A percentile compares a stretch with the other conserved stretches of the same genome.
Conservation (phyloP, 2,113 vertebrate genomes). For the Tyrannus savana region DNA sequence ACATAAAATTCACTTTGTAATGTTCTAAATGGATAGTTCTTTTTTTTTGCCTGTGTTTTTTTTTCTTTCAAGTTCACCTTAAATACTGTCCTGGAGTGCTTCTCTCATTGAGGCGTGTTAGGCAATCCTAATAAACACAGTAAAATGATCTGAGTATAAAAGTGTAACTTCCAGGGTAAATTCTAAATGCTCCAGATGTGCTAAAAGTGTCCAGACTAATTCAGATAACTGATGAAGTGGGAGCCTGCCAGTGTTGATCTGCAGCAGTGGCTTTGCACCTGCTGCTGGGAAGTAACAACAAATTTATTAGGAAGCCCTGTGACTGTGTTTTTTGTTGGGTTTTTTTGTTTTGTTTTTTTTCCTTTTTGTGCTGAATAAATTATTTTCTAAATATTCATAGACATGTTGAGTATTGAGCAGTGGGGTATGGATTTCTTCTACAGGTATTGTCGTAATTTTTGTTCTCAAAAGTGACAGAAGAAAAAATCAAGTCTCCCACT, state of each 20-base stretch:
- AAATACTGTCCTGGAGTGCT: not conserved
- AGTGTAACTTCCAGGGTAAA: constrained; percentile 2
- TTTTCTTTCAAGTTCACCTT: not conserved
- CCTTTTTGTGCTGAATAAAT: not conserved
- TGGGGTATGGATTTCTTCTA: not conserved
- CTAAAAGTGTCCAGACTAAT: constrained; percentile 28
- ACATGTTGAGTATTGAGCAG: not conserved
- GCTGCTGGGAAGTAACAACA: not conserved
- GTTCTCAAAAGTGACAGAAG: not conserved
- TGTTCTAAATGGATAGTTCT: not conserved
- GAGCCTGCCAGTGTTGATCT: constrained; percentile 6
- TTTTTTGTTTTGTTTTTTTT: not conserved
- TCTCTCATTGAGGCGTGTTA: not conserved
- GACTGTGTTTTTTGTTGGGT: too few species aligned
- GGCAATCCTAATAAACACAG: not conserved
- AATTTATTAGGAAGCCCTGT: not conserved
- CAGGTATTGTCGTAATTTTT: not conserved
- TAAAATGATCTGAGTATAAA: not conserved
- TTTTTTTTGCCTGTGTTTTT: not conserved
- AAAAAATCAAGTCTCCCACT: not conserved
- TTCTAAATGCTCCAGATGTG: constrained; percentile 42
- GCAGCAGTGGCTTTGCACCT: not conserved
- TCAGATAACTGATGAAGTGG: constrained; percentile 24
- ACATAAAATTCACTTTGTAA: not conserved
- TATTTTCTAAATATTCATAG: not conserved